phyloP scores from a whole-genome alignment of 1,140 invertebrate species.

The Penaeus indicus region DNA sequence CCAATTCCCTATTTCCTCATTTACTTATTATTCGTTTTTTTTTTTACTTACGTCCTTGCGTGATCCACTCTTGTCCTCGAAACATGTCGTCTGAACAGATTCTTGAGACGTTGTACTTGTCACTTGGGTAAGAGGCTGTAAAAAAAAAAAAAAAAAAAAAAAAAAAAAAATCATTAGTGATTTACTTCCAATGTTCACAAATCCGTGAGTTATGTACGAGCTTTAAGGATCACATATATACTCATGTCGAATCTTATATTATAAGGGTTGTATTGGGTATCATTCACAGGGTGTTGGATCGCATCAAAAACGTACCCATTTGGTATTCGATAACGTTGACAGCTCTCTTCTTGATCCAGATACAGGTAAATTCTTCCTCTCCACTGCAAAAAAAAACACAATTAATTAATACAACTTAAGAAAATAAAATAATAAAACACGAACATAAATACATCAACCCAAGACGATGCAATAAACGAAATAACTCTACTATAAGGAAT shows the following conservation, averaged over 20 bases:
- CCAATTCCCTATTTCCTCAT: too few species aligned
- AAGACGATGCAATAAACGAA: too few species aligned
- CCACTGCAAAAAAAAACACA: constrained; percentile 69
- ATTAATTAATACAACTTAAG: neutral
- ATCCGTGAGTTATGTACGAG: neutral
- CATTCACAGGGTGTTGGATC: neutral
- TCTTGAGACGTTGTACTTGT: constrained; percentile 61
- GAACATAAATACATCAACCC: too few species aligned
- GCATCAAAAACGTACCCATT: constrained; percentile 71
- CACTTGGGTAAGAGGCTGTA: constrained; percentile 45
- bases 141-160: neutral
- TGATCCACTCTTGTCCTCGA: constrained; percentile 59
- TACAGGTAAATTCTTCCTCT: constrained; percentile 77
- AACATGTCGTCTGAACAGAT: constrained; percentile 65
- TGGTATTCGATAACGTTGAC: constrained; percentile 80
- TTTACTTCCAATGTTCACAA: neutral
- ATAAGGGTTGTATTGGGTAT: too few species aligned
- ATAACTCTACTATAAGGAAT: neutral
- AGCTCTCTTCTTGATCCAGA: constrained; percentile 77
- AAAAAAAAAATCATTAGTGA: neutral
- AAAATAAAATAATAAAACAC: neutral
- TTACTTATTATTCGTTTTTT: too few species aligned
- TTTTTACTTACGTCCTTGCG: constrained; percentile 65
- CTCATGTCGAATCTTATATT: too few species aligned
- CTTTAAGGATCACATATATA: too few species aligned